A percentile compares a stretch with the other conserved stretches of the same genome.
These are phyloP conservation scores for Hexactinellida sp. DNA, from an alignment of 37 sponge, comb jelly and placozoan genomes.

Conservation along the genomic window DNA sequence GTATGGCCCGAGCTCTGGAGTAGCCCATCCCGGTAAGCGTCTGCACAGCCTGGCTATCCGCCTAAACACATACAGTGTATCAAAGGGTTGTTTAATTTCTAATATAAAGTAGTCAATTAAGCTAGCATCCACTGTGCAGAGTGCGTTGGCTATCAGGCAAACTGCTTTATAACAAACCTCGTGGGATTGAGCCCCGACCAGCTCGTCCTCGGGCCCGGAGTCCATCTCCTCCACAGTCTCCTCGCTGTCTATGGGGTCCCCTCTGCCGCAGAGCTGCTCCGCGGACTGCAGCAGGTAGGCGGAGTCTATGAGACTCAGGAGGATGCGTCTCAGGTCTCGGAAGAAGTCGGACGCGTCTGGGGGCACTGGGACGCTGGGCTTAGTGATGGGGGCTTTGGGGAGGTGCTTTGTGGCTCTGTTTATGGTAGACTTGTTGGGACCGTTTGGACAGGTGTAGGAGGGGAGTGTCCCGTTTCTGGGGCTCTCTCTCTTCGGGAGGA, in stretches of 20 bases:
- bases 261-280: background rate
- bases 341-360: background rate
- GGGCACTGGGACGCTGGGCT: background rate
- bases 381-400: background rate
- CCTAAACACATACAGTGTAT: background rate
- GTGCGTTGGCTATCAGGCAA: too few relatives aligned
- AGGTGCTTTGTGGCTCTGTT: background rate
- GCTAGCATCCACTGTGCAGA: too few relatives aligned
- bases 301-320: background rate
- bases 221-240: constrained; percentile 6
- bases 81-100: too few relatives aligned
- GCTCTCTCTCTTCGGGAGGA: background rate
- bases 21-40: background rate
- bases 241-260: background rate
- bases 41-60: background rate
- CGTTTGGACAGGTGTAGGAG: constrained; percentile 6
- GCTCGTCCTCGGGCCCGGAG: background rate
- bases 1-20: background rate
- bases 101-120: too few relatives aligned
- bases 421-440: constrained; percentile 1
- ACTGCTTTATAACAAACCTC: too few relatives aligned
- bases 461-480: background rate
- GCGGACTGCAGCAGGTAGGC: constrained; percentile 1
- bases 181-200: background rate
- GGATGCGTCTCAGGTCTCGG: background rate